Evolutionary conservation across 2,797 vertebrate genomes (phyloP).

Genomic region (Sebastes hubbsi): DNA sequence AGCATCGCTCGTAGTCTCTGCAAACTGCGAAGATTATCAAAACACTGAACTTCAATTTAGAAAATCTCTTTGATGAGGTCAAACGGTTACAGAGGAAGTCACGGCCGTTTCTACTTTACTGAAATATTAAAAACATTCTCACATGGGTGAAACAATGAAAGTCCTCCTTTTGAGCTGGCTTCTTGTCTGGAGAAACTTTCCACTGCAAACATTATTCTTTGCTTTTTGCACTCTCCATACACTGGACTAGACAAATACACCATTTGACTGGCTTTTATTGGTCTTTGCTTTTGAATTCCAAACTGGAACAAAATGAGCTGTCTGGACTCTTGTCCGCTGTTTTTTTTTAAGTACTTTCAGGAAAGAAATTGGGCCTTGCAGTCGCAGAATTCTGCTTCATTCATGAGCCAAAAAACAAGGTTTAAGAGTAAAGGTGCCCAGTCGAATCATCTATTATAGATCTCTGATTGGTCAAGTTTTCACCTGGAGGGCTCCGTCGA

Average conservation of each 20-base stretch:
- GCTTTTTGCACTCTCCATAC: background rate
- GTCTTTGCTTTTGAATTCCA: background rate
- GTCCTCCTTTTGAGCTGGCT: background rate
- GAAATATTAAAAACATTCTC: background rate
- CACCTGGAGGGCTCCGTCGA: background rate
- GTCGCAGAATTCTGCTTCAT: background rate
- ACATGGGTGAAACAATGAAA: background rate
- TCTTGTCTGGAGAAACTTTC: no score
- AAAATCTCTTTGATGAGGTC: background rate
- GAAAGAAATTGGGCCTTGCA: background rate
- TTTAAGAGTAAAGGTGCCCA: background rate
- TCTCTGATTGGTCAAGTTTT: background rate
- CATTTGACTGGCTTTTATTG: background rate
- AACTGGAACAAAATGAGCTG: background rate
- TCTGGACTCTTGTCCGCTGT: background rate
- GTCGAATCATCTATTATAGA: background rate
- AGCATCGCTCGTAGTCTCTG: background rate
- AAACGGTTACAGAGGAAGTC: background rate
- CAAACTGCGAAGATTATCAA: background rate
- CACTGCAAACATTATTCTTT: background rate
- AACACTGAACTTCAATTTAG: background rate
- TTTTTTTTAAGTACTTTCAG: background rate
- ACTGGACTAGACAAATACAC: background rate
- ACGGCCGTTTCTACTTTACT: background rate
- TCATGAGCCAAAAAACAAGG: conserved; percentile 4